Evolutionary conservation across 2,888 invertebrate species (phyloP).

Genomic region (Clanis bilineata): DNA sequence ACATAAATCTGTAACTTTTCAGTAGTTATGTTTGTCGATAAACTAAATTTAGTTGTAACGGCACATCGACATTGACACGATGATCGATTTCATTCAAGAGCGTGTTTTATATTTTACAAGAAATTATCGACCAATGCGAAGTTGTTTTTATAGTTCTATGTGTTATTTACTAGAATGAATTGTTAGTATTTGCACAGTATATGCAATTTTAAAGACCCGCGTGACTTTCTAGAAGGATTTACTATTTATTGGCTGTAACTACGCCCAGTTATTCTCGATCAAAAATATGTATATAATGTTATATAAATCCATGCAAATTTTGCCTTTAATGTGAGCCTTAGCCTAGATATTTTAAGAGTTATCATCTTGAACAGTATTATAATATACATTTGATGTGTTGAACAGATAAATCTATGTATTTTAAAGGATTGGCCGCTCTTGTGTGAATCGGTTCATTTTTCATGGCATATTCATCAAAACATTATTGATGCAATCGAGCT

Average conservation of each 20-base stretch:
- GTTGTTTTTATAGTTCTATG: neutral
- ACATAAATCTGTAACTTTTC: constrained; percentile 1
- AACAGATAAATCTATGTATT: neutral
- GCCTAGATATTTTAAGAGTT: constrained; percentile 2
- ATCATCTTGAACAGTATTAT: constrained; percentile 9
- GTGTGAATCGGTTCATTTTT: constrained; percentile 5
- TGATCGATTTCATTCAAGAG: constrained; percentile 12
- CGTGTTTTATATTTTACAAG: neutral
- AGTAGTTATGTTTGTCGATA: constrained; percentile 11
- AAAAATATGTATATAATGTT: constrained; percentile 6
- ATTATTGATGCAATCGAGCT: constrained; percentile 20
- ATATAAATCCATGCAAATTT: neutral
- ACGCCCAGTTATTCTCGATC: neutral
- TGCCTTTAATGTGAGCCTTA: constrained; percentile 10
- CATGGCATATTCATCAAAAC: neutral
- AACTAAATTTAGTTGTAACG: neutral
- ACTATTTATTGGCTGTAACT: neutral
- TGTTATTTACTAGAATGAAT: neutral
- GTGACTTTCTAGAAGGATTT: neutral
- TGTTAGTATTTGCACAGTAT: neutral
- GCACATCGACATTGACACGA: constrained; percentile 6
- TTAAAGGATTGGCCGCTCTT: neutral
- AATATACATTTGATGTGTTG: constrained; percentile 3
- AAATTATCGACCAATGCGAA: constrained; percentile 1
- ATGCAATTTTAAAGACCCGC: neutral